Evolutionary conservation across 1,140 invertebrate species (phyloP), one percentile per base, ranked within the genome.

Genomic region (Agrypnia vestita): DNA sequence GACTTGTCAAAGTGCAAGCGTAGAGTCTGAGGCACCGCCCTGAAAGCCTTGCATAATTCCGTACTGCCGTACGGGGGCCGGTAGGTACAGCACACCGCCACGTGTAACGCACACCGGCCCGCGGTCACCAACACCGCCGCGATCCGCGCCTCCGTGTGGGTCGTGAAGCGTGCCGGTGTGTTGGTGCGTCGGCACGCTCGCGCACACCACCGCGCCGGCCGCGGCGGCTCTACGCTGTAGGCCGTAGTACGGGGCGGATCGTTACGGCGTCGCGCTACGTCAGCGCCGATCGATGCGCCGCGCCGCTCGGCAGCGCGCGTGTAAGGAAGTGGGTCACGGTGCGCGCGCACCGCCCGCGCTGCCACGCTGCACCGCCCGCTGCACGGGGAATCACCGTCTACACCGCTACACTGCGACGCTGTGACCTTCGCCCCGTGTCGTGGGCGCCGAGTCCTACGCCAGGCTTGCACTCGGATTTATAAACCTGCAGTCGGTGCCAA

Each of bases 341-440:
- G 44, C 47, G 51, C 56, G 53, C 49, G 53, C 73, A 59, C 11
- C 4, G 35, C 73, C n/a, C 73, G 10, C 15, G 53, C 43, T 15
- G n/a, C 19, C 53, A 49, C 69, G 73, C 53, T 75, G 73, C 73
- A 75, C 44, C 25, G 25, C 55, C 35, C 53, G 55, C 13, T 75
- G 73, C 73, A 75, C 17, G 73, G 25, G 55, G 73, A 75, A 75
- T 75, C 53, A 75, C 73, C 73, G 73, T 75, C 73, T 75, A 75
- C 59, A 75, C 59, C n/a, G n/a, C n/a, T n/a, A n/a, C n/a, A n/a
- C n/a, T 75, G 73, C 73, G 73, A 44, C 64, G 44, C 17, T 69
- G 46, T 69, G 64, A 69, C 64, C 64, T 69, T 21, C 64, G 25
- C 43, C n/a, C 6, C 44, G 25, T 35, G 25, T 35, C 25, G 25